Percentiles rank a stretch among this genome's conserved stretches.
phyloP scores from a whole-genome alignment of 2,797 vertebrate species.

The Periophthalmus magnuspinnatus region DNA sequence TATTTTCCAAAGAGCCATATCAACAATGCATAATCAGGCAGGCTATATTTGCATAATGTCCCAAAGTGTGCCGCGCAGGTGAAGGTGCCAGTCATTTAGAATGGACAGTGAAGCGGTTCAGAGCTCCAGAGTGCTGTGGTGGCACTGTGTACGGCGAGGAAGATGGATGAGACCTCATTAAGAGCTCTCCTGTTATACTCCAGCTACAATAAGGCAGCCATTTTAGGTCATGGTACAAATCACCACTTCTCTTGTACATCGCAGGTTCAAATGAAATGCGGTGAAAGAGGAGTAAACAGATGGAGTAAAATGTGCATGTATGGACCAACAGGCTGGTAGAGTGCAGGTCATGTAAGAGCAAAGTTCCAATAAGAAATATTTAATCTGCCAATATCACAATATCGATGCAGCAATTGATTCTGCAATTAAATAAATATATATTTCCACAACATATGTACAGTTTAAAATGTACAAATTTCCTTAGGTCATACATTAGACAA shows the following conservation, averaged over 20 bases:
- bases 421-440: too few species aligned
- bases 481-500: too few species aligned
- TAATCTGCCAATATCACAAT: too few species aligned
- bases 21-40: slow-evolving; percentile 62
- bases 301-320: neutral
- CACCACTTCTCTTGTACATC: slow-evolving; percentile 20
- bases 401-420: too few species aligned
- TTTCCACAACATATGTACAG: too few species aligned
- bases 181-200: slow-evolving; percentile 32
- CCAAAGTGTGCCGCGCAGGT: slow-evolving; percentile 58
- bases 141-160: slow-evolving; percentile 36
- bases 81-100: slow-evolving; percentile 63
- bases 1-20: slow-evolving; percentile 60
- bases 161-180: slow-evolving; percentile 56
- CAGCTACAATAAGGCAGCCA: slow-evolving; percentile 43
- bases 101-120: slow-evolving; percentile 54
- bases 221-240: slow-evolving; percentile 52
- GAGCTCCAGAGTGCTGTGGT: slow-evolving; percentile 33
- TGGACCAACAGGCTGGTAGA: neutral
- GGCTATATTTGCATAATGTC: slow-evolving; percentile 66
- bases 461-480: too few species aligned
- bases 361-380: too few species aligned
- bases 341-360: too few species aligned
- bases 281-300: neutral
- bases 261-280: slow-evolving; percentile 17